Base-by-base conservation (phyloP, 2,797 vertebrate species). In the Poeciliopsis turneri region DNA sequence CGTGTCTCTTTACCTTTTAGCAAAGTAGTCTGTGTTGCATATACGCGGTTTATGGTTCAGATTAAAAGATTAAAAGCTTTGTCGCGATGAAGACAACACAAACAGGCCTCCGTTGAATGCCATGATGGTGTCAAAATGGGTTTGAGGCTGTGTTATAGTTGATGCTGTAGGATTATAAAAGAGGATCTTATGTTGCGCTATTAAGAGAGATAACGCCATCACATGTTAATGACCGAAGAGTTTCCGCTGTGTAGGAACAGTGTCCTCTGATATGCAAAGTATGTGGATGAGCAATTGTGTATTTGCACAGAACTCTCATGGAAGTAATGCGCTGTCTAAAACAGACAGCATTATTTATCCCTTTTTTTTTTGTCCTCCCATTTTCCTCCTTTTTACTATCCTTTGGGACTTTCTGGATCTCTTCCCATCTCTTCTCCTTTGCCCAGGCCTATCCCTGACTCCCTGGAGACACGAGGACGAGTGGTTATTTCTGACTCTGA, bases 41-140 rank as follows among this genome's bases (percentile, higher is more conserved):
- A 78, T 87, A 84, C 79, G 85, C 76, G 86, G 91, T 91, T 91
- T 90, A 89, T 91, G 87, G 87, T 85, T 91, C 89, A 95, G 94
- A 95, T 95, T 95, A 95, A 94, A 90, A 94, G 94, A 96, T 95
- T 95, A 96, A 92, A 92, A 87, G 92, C 91, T 94, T 94, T 95
- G 83, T 88, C 82, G 83, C 47, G 75, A 85, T 45, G 84, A 80
- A 87, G 84, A 83, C 89, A 82, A 88, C 64, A 81, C 81, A 92
- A 90, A 87, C 84, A 75, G 83, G 74, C 61, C 81, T 78, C 88
- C 82, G 69, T 78, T 82, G 88, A 88, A 93, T 91, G 84, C 79
- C 72, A 33, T 53, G 82, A 87, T 91, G 80, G 87, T 78, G 87
- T 94, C 84, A 90, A 79, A 79, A 84, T 83, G 79, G 88, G 88